Conservation (phyloP, 92 coral and sea anemone genomes). For the Plumapathes pennacea region DNA sequence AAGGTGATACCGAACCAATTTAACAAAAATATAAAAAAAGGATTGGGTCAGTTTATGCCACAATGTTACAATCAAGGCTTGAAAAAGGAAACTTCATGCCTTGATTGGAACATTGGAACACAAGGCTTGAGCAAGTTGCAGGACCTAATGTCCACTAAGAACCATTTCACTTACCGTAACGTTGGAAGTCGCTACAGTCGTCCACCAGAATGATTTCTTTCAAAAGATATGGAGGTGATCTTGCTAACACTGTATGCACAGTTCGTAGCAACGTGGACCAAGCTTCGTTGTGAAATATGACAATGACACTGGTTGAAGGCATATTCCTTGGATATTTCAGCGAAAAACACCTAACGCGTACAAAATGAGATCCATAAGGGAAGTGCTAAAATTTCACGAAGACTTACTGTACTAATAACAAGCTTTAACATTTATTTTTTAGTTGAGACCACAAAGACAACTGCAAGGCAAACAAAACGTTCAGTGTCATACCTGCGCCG, state of each 20-base stretch:
- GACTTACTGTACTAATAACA: no score
- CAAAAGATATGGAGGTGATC: conserved; percentile 84
- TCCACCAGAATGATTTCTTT: conserved; percentile 87
- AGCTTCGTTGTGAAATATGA: conserved; percentile 97
- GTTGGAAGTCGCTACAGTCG: conserved; percentile 71
- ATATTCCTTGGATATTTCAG: conserved; percentile 67
- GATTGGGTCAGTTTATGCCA: no score
- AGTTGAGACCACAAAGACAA: no score
- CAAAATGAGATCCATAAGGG: neutral
- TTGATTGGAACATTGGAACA: no score
- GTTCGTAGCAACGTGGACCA: conserved; percentile 95
- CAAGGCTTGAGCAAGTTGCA: neutral
- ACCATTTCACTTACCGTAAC: conserved; percentile 67
- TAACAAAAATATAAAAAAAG: no score
- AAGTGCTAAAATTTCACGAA: no score
- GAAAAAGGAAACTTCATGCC: no score
- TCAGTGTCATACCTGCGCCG: no score
- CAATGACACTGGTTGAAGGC: conserved; percentile 87
- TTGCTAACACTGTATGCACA: conserved; percentile 82
- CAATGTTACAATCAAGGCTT: no score
- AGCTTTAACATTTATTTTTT: no score
- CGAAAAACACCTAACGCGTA: conserved; percentile 60
- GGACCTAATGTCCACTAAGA: neutral
- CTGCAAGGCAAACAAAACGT: no score
- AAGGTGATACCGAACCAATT: neutral